These are phyloP conservation scores for Pyrrhosoma nymphula DNA, from an alignment of 2,888 invertebrate species.

Conservation along the genomic window DNA sequence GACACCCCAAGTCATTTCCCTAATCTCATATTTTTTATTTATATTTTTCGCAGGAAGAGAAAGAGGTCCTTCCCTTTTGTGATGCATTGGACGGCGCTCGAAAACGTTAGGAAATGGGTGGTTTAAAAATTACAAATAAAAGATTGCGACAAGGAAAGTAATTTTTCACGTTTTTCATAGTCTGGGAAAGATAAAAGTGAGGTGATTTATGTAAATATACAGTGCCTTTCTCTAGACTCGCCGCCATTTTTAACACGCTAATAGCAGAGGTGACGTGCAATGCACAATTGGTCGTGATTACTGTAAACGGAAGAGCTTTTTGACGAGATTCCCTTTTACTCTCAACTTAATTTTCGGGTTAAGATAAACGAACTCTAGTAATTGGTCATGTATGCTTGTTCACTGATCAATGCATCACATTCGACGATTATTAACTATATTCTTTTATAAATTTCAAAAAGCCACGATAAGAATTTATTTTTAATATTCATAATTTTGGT, in stretches of 20 bases:
- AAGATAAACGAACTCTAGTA: background rate
- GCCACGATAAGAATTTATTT: too few species aligned
- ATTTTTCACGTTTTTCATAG: background rate
- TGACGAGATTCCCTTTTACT: background rate
- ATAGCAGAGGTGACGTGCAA: background rate
- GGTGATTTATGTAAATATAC: background rate
- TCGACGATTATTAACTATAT: too few species aligned
- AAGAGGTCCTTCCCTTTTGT: background rate
- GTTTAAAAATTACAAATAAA: background rate
- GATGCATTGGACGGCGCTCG: background rate
- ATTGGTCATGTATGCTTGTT: background rate
- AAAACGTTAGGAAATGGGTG: background rate
- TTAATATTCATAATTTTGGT: too few species aligned
- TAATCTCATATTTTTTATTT: background rate
- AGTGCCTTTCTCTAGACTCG: background rate
- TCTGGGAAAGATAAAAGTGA: background rate
- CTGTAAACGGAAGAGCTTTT: background rate
- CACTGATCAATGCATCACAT: too few species aligned
- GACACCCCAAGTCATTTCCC: background rate
- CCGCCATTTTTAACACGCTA: background rate
- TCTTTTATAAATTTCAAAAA: too few species aligned
- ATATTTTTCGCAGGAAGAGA: background rate
- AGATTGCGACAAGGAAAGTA: background rate
- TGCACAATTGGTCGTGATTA: background rate
- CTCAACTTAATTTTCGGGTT: background rate